Base-by-base conservation (phyloP, 2,797 vertebrate species). In the Columba guinea region DNA sequence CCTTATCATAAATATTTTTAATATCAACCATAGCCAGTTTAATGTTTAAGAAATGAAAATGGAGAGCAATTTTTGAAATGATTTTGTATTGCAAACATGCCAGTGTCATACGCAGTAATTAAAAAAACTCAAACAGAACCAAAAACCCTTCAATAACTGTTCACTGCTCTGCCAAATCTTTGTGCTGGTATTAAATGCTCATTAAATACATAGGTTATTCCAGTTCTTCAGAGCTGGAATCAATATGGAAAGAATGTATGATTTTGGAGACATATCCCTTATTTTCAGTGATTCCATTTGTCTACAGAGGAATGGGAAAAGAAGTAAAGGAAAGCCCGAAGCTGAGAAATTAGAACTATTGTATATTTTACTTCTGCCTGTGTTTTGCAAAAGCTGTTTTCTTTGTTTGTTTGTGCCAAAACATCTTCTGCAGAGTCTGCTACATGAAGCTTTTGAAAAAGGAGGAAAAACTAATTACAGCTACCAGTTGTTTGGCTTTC, bases 201-300 rank as follows among this genome's bases (percentile, higher is more conserved):
- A 21, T 68, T 81, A 74, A 62, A 53, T 24, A 83, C 30, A 32
- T 17, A 70, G n/a, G n/a, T 81, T 44, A 44, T 69, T 75, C 13
- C 24, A 75, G 62, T 34, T 64, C n/a, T 17, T 37, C 27, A 52
- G 62, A 79, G 65, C 37, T 65, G 51, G 13, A 91, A 70, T 59
- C 18, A 87, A 3, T 30, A 56, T 23, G 26, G 32, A 77, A 78
- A 51, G 48, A 22, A 4, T 6, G 35, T 74, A 68, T 28, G 14
- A 49, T 39, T 86, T 74, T 88, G 52, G 35, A 74, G 80, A 55
- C 14, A 34, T 62, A 91, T 70, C 27, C 39, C n/a, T 53, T 78
- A 26, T 68, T 88, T 94, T 87, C 41, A 37, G 53, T 39, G 55
- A 70, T 81, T 93, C 70, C 59, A 75, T 90, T 94, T 92, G 69